Evolutionary conservation across 2,113 vertebrate species (phyloP).

Genomic region (Nothocercus nigrocapillus): DNA sequence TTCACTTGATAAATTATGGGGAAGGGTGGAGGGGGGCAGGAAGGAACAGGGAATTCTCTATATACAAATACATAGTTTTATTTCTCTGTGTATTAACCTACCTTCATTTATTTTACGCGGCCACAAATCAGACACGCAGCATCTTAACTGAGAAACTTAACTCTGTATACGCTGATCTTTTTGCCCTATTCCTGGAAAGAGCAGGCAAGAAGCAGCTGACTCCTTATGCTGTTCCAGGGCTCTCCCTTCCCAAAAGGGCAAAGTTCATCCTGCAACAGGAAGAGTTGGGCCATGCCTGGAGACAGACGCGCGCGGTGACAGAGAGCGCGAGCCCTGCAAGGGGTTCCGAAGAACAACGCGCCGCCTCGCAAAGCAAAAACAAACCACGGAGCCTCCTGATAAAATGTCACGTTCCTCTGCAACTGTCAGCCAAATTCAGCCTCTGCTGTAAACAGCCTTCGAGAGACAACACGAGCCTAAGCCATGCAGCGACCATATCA

Average conservation of each 20-base stretch:
- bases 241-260: background rate
- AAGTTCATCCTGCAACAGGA: constrained; percentile 50
- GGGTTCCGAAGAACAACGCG: background rate
- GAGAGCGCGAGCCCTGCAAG: background rate
- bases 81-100: background rate
- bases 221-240: background rate
- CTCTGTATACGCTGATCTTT: background rate
- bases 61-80: background rate
- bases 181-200: background rate
- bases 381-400: background rate
- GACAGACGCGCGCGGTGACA: background rate
- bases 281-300: constrained; percentile 23
- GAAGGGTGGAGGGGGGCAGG: background rate
- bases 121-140: background rate
- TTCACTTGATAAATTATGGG: constrained; percentile 24
- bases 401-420: constrained; percentile 18
- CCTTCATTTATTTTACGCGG: background rate
- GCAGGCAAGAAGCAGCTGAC: background rate
- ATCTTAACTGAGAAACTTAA: constrained; percentile 23
- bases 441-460: background rate
- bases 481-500: background rate
- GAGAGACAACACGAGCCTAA: constrained; percentile 32
- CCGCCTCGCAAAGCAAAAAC: background rate
- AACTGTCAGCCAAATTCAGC: background rate
- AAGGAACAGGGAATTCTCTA: constrained; percentile 26